Evolutionary conservation across 2,113 vertebrate species (phyloP).

Genomic region (Pangasianodon gigas): DNA sequence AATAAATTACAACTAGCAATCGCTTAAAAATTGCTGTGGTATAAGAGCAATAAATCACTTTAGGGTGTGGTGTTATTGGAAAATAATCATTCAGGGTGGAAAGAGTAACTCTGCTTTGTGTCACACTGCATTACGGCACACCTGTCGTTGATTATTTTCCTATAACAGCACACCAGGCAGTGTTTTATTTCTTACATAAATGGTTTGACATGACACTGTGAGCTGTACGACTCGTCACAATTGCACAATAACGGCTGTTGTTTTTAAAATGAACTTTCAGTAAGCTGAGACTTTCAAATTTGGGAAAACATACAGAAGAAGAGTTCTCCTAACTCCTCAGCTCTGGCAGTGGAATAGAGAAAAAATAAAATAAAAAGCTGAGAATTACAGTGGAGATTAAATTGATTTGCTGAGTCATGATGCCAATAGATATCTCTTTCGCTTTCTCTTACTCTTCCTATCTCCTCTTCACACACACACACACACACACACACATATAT

Average conservation of each 20-base stretch:
- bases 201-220: not conserved
- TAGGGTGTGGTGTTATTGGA: not conserved
- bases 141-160: not conserved
- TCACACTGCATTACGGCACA: not conserved
- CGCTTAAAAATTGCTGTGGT: not conserved
- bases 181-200: not conserved
- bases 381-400: not conserved
- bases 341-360: not conserved
- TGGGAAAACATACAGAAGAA: constrained; percentile 40
- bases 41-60: not conserved
- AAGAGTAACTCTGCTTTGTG: not conserved
- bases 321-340: not conserved
- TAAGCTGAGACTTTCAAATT: not conserved
- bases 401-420: constrained; percentile 16
- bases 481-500: not conserved
- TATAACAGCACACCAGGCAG: not conserved
- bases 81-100: not conserved
- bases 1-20: not conserved
- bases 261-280: not conserved
- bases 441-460: not conserved
- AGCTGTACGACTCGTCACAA: not conserved
- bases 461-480: not conserved
- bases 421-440: not conserved
- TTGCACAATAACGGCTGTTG: not conserved
- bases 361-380: not conserved